Evolutionary conservation across 2,797 vertebrate genomes (phyloP), one percentile per base, ranked within the genome.

Genomic region (Eulemur mongoz): DNA sequence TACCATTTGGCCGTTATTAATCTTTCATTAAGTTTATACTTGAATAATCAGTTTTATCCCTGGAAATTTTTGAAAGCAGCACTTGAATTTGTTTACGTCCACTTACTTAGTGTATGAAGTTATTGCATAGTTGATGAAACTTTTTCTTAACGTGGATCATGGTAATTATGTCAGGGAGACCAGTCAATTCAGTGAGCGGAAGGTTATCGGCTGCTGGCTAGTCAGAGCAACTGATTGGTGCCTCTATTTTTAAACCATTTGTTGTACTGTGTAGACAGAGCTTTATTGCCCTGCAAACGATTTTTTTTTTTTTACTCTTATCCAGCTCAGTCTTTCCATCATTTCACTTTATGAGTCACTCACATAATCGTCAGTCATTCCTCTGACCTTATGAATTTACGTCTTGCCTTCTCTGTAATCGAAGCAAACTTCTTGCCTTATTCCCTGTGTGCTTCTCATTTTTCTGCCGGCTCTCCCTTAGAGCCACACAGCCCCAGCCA

Each of bases 241-340:
- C 63, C 94, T 92, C 80, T n/a, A 1, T 78, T 69, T 86, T 90
- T 67, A 87, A 80, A 30, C 67, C 63, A 35, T 87, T 91, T 92
- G 76, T 82, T 69, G 70, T 90, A 1, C 48, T 35, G 14, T 75
- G 63, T 76, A 40, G 87, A 79, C 59, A 69, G 67, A 92, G 50
- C 93, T 57, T 61, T 69, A 54, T 40, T 84, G 22, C 83, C 92
- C 96, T 67, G 54, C 38, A 30, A 84, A 67, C 67, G 63, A 12
- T 32, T 54, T 54, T 72, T 81, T 72, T 45, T 73, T 84, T 48
- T 84, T 54, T 67, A 6, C n/a, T 40, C 69, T 67, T 6, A 25
- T 43, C 43, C 52, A 59, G 35, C 93, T 92, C 81, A 13, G 65
- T 80, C 57, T 91, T 79, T 48, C 81, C 65, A 38, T 91, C 84